A percentile compares a stretch with the other conserved stretches of the same genome.
phyloP scores from a whole-genome alignment of 2,888 invertebrate genomes.

The Poecilus cupreus region DNA sequence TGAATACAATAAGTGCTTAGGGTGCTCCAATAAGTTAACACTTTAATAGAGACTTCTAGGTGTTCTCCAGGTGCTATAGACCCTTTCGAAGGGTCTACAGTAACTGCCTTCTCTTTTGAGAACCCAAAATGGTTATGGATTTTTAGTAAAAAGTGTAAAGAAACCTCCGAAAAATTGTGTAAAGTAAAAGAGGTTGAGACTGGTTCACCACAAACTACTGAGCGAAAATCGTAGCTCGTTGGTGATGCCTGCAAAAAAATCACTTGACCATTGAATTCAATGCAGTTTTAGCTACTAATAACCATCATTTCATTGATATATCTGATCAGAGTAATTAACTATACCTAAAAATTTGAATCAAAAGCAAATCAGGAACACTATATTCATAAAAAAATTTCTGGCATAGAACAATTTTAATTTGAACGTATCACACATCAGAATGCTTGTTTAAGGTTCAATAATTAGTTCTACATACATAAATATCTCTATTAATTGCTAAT shows the following conservation, averaged over 20 bases:
- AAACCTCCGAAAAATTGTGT: conserved; percentile 7
- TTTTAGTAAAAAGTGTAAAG: conserved; percentile 15
- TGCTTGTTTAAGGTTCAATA: too few species aligned
- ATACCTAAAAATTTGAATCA: not conserved
- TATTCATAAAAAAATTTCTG: not conserved
- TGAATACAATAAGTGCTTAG: conserved; percentile 1
- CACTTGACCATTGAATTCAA: not conserved
- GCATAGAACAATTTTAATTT: not conserved
- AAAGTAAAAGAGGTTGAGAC: not conserved
- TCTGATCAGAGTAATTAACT: not conserved
- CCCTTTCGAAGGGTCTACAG: not conserved
- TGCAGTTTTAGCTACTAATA: not conserved
- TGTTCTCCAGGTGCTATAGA: not conserved
- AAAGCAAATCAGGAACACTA: not conserved
- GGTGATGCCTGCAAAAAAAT: conserved; percentile 7
- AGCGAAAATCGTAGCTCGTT: not conserved
- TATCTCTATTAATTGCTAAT: too few species aligned
- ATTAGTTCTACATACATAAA: too few species aligned
- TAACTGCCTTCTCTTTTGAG: not conserved
- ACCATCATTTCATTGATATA: not conserved
- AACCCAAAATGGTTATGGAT: not conserved
- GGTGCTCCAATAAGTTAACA: not conserved
- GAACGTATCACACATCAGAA: too few species aligned
- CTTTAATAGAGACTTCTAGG: not conserved
- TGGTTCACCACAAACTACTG: not conserved